Conservation (phyloP, 1,140 invertebrate genomes). For the Pseudomyrmex cubaensis region DNA sequence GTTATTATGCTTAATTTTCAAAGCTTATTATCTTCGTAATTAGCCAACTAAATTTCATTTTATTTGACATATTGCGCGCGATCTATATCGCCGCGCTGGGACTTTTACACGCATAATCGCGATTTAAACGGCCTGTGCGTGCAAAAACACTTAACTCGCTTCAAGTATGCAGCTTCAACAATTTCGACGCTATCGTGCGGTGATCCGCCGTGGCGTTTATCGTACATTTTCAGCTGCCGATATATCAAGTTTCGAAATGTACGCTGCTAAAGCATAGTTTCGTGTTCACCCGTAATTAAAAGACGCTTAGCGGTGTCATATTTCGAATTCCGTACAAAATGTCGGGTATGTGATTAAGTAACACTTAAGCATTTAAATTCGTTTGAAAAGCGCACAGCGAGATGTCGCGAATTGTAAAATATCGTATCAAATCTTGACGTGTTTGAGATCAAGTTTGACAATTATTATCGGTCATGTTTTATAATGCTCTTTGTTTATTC, state of each 20-base stretch:
- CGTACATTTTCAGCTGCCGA: neutral
- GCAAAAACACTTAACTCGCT: constrained; percentile 38
- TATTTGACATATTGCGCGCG: constrained; percentile 5
- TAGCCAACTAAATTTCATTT: constrained; percentile 48
- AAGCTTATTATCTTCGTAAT: constrained; percentile 59
- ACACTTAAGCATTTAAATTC: constrained; percentile 7
- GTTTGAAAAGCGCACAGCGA: neutral
- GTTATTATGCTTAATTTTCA: constrained; percentile 59
- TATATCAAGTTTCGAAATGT: constrained; percentile 12
- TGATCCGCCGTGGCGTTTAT: neutral
- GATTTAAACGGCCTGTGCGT: constrained; percentile 18
- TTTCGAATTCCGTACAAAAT: constrained; percentile 5
- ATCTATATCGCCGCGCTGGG: constrained; percentile 15
- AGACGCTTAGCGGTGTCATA: constrained; percentile 1
- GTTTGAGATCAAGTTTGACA: too few species aligned
- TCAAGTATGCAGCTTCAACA: neutral
- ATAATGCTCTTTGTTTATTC: neutral
- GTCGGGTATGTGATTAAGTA: neutral
- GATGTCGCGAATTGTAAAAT: constrained; percentile 7
- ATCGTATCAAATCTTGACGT: too few species aligned
- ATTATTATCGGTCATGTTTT: neutral
- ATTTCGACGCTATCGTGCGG: constrained; percentile 8
- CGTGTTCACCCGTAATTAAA: constrained; percentile 21
- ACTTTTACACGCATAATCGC: constrained; percentile 17
- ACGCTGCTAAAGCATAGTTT: constrained; percentile 11